Conservation (phyloP, 1,140 invertebrate genomes). For the Drosophila pachea region DNA sequence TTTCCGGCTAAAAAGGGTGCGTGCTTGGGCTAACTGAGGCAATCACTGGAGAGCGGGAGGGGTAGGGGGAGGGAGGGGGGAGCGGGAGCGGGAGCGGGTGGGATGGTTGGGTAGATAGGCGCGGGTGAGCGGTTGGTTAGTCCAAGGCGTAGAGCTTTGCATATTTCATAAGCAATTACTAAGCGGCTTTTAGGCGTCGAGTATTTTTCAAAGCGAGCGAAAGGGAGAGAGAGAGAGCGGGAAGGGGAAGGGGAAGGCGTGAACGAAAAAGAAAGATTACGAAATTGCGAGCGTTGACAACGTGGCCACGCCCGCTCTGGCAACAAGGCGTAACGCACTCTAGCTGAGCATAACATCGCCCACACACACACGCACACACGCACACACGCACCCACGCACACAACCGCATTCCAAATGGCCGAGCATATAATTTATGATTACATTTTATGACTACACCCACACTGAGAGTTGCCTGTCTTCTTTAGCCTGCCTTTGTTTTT, state of each 20-base stretch:
- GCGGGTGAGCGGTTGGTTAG: conserved; percentile 2
- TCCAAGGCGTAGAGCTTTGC: conserved; percentile 58
- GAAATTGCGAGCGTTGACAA: conserved; percentile 59
- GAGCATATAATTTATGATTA: conserved; percentile 71
- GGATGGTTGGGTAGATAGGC: no score
- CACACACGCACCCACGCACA: conserved; percentile 15
- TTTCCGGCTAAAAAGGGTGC: conserved; percentile 68
- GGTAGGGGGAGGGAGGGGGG: neutral
- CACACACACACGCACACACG: conserved; percentile 4
- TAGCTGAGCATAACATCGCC: conserved; percentile 5
- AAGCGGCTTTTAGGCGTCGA: conserved; percentile 66
- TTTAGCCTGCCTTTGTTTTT: neutral
- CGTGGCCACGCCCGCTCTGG: conserved; percentile 28
- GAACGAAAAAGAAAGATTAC: conserved; percentile 13
- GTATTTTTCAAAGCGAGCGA: conserved; percentile 40
- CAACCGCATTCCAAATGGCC: conserved; percentile 37
- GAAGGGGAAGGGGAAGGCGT: neutral
- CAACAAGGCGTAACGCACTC: conserved; percentile 29
- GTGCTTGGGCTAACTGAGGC: conserved; percentile 18
- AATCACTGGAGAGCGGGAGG: neutral
- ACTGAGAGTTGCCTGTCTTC: conserved; percentile 10
- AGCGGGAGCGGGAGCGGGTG: neutral
- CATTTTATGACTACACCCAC: conserved; percentile 65
- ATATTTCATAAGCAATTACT: conserved; percentile 77
- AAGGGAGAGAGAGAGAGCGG: conserved; percentile 1